Conservation (phyloP, 2,888 invertebrate genomes). For the Leptinotarsa juncta region DNA sequence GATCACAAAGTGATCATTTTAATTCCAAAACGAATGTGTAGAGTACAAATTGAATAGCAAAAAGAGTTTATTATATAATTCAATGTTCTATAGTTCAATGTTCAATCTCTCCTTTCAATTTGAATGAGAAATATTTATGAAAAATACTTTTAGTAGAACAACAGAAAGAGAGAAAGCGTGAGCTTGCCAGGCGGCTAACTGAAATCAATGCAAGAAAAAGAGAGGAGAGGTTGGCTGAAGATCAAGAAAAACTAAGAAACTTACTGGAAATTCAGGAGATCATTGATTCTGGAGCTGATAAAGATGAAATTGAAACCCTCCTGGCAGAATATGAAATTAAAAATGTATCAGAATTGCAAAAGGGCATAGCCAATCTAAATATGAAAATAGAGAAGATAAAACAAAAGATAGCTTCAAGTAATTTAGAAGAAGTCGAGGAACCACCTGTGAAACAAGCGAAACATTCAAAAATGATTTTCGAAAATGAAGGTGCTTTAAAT, state of each 20-base stretch:
- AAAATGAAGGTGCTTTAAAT: conserved; percentile 62
- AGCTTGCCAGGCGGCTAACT: conserved; percentile 84
- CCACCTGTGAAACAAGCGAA: conserved; percentile 65
- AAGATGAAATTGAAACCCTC: conserved; percentile 72
- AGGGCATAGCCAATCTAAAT: conserved; percentile 76
- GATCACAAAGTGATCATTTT: no score
- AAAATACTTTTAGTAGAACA: conserved; percentile 73
- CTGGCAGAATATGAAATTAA: conserved; percentile 81
- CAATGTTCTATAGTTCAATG: no score
- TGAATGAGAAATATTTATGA: neutral
- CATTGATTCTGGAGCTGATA: conserved; percentile 80
- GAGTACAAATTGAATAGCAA: no score
- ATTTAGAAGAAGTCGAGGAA: conserved; percentile 68
- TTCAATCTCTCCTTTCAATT: no score
- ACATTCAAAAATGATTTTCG: conserved; percentile 63
- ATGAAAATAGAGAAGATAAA: conserved; percentile 81
- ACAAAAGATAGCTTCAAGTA: conserved; percentile 77
- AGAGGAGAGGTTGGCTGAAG: conserved; percentile 87
- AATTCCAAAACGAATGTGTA: no score
- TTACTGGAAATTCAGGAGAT: conserved; percentile 81
- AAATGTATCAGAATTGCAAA: conserved; percentile 83
- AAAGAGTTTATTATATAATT: no score
- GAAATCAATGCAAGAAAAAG: conserved; percentile 92
- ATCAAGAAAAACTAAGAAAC: conserved; percentile 86
- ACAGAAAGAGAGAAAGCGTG: conserved; percentile 87